Conservation (phyloP, 2,888 invertebrate species). For the Poecilus cupreus region DNA sequence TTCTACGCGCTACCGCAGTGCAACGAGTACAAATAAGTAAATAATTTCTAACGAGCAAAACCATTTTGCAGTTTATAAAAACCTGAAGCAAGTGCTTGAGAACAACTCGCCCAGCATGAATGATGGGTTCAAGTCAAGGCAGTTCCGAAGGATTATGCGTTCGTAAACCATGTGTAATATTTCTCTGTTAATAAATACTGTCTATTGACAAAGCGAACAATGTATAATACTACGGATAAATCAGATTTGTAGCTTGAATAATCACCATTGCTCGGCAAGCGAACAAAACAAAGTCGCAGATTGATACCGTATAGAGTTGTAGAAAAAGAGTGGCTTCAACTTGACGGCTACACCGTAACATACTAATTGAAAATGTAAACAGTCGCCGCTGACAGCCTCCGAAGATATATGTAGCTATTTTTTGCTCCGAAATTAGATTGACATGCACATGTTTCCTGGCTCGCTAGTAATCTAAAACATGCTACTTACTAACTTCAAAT, state of each 20-base stretch:
- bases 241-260: constrained; percentile 39
- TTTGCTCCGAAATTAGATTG: constrained; percentile 40
- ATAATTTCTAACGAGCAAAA: not conserved
- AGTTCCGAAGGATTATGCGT: not conserved
- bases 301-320: constrained; percentile 35
- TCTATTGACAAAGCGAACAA: constrained; percentile 40
- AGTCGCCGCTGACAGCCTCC: not conserved
- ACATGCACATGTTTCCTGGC: constrained; percentile 45
- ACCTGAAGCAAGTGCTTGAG: not conserved
- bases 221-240: constrained; percentile 31
- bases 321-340: not conserved
- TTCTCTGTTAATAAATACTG: constrained; percentile 38
- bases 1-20: no score
- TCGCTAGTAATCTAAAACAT: constrained; percentile 39
- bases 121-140: constrained; percentile 15
- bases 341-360: constrained; percentile 33
- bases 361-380: constrained; percentile 47
- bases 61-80: not conserved
- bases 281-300: constrained; percentile 19
- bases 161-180: not conserved
- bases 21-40: not conserved
- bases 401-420: constrained; percentile 29
- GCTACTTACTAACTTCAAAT: constrained; percentile 2
- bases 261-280: constrained; percentile 11
- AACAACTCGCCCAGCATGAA: not conserved